A percentile compares a stretch with the other conserved stretches of the same genome.
These are phyloP conservation scores for Heliocidaris erythrogramma DNA, from an alignment of 35 echinoderm and acorn worm species.

Conservation along the genomic window DNA sequence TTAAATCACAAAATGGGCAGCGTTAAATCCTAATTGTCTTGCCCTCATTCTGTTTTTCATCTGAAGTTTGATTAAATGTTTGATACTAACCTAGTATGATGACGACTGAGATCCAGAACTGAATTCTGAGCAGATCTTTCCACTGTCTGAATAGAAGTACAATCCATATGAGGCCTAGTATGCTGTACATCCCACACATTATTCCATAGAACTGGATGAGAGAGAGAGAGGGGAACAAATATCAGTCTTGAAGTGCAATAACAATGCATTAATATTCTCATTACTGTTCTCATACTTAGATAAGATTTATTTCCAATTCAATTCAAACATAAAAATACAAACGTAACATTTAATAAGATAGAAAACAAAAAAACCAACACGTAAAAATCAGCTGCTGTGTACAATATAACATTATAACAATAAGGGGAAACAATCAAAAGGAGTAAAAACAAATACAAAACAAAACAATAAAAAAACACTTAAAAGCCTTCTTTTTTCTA, in stretches of 20 bases:
- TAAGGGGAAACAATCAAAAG: no score
- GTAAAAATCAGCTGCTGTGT: no score
- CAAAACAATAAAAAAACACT: no score
- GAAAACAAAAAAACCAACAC: no score
- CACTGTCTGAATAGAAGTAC: slow-evolving; percentile 70
- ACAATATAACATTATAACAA: no score
- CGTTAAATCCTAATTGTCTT: no score
- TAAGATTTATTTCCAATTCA: no score
- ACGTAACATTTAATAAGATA: no score
- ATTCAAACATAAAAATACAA: no score
- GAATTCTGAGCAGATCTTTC: slow-evolving; percentile 90
- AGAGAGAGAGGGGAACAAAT: background rate
- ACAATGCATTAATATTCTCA: background rate
- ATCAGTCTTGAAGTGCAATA: background rate
- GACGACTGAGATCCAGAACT: slow-evolving; percentile 93
- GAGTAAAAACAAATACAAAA: no score
- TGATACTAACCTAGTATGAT: slow-evolving; percentile 76
- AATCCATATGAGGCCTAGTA: slow-evolving; percentile 74
- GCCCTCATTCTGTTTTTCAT: background rate
- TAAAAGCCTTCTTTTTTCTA: no score
- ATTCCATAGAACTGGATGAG: slow-evolving; percentile 80
- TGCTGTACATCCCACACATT: slow-evolving; percentile 84
- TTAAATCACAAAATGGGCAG: no score
- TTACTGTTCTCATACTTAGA: background rate
- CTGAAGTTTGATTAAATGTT: background rate